phyloP scores from a whole-genome alignment of 2,888 invertebrate genomes.

The Leucania comma region DNA sequence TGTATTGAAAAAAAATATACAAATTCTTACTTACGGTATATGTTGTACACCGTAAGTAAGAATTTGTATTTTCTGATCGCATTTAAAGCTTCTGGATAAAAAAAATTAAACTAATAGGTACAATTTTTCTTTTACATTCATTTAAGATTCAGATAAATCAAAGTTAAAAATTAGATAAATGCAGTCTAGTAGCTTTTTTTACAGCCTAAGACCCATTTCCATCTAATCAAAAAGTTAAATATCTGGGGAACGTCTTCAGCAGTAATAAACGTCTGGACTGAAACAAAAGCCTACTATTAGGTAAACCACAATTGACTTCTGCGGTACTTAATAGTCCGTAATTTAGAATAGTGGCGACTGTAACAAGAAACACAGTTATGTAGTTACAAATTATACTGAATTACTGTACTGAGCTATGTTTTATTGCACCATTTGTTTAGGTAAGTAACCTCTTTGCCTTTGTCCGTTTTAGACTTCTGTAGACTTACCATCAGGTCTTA shows the following conservation, averaged over 20 bases:
- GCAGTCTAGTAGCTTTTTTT: not conserved
- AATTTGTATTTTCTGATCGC: too few relatives aligned
- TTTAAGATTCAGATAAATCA: not conserved
- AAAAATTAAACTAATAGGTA: not conserved
- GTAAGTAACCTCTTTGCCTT: not conserved
- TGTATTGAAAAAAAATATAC: too few relatives aligned
- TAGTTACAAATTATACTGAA: conserved; percentile 30
- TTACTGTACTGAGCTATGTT: conserved; percentile 13
- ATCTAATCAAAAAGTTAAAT: conserved; percentile 19
- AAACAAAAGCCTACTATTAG: conserved; percentile 44
- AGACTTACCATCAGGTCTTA: too few relatives aligned
- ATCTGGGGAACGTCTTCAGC: conserved; percentile 13
- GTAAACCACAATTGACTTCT: conserved; percentile 49
- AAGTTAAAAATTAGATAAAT: not conserved
- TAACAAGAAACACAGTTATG: conserved; percentile 30
- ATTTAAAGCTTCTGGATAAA: too few relatives aligned
- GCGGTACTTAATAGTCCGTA: conserved; percentile 48
- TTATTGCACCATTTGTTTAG: conserved; percentile 3
- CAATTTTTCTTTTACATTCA: not conserved
- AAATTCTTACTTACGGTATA: too few relatives aligned
- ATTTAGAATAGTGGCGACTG: conserved; percentile 38
- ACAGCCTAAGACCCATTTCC: not conserved
- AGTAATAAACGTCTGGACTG: conserved; percentile 34
- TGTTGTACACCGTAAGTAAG: too few relatives aligned
- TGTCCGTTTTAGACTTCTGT: not conserved